A percentile compares a stretch with the other conserved stretches of the same genome.
These are phyloP conservation scores for Lasiurus cinereus DNA, from an alignment of 2,113 vertebrate species.

Conservation along the genomic window DNA sequence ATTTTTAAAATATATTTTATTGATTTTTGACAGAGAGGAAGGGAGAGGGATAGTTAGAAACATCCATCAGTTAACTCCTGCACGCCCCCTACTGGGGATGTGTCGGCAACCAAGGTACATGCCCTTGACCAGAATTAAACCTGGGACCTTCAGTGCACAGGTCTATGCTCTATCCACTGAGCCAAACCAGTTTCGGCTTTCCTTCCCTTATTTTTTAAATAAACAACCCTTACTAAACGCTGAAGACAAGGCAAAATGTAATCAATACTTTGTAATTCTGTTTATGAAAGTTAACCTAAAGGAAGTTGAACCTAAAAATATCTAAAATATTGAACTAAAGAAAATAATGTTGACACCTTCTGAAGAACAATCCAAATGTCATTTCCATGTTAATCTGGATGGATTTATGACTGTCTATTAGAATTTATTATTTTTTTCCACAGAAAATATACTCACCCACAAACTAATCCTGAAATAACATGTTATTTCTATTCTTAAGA, in stretches of 20 bases:
- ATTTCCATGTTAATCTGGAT: slow-evolving; percentile 88
- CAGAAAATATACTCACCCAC: slow-evolving; percentile 88
- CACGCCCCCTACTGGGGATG: too few relatives aligned
- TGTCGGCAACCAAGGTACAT: too few relatives aligned
- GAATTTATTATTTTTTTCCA: slow-evolving; percentile 85
- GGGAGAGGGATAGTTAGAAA: too few relatives aligned
- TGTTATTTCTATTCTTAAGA: slow-evolving; percentile 79
- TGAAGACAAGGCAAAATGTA: slow-evolving; percentile 25
- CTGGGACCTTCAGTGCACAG: too few relatives aligned
- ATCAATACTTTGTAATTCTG: not conserved
- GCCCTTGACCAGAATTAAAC: too few relatives aligned
- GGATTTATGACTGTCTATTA: slow-evolving; percentile 86
- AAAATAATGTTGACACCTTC: slow-evolving; percentile 84
- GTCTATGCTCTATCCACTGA: too few relatives aligned
- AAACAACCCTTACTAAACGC: slow-evolving; percentile 22
- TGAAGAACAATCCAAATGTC: slow-evolving; percentile 87
- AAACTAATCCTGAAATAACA: slow-evolving; percentile 85
- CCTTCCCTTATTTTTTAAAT: not conserved
- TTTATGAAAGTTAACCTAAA: slow-evolving; percentile 55
- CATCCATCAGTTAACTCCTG: too few relatives aligned
- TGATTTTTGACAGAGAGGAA: too few relatives aligned
- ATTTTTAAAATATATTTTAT: too few relatives aligned
- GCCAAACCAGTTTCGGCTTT: not conserved
- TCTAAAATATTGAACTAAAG: slow-evolving; percentile 74
- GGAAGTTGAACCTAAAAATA: slow-evolving; percentile 74